Conservation (phyloP, 92 coral and sea anemone species). For the Actinostola sp. region DNA sequence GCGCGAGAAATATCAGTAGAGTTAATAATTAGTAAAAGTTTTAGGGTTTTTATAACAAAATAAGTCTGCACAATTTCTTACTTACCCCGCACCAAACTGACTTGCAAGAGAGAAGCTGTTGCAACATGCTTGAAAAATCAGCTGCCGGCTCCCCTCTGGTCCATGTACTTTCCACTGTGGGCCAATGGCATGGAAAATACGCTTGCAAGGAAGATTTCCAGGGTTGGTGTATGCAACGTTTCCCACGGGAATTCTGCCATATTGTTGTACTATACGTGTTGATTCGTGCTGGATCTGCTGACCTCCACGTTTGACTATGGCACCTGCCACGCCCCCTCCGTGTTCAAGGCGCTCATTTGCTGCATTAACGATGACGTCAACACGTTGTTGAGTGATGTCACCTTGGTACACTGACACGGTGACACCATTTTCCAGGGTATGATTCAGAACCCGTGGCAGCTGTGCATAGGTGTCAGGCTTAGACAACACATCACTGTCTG, state of each 20-base stretch:
- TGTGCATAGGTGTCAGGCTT: not conserved
- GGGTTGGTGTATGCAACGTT: conserved; percentile 23
- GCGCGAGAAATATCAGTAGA: too few relatives aligned
- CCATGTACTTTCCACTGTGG: conserved; percentile 31
- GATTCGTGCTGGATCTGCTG: conserved; percentile 50
- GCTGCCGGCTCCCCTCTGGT: not conserved
- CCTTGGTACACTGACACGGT: conserved; percentile 55
- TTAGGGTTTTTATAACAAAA: too few relatives aligned
- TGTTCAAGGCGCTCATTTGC: conserved; percentile 65
- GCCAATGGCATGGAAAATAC: conserved; percentile 49
- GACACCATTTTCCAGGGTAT: conserved; percentile 31
- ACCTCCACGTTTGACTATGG: conserved; percentile 77
- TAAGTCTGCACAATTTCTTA: not conserved
- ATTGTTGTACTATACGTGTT: not conserved
- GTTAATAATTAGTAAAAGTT: too few relatives aligned
- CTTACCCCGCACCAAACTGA: not conserved
- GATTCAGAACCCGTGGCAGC: not conserved
- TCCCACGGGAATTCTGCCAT: conserved; percentile 10
- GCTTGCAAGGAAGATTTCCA: conserved; percentile 40
- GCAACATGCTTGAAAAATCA: conserved; percentile 17
- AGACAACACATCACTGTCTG: not conserved
- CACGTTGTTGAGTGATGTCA: conserved; percentile 53
- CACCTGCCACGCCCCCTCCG: conserved; percentile 68
- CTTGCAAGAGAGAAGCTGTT: conserved; percentile 37
- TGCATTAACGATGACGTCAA: conserved; percentile 77